Percentiles rank a stretch among this genome's conserved stretches.
Evolutionary conservation across 2,888 invertebrate genomes (phyloP).

Genomic region (Protophormia terraenovae): DNA sequence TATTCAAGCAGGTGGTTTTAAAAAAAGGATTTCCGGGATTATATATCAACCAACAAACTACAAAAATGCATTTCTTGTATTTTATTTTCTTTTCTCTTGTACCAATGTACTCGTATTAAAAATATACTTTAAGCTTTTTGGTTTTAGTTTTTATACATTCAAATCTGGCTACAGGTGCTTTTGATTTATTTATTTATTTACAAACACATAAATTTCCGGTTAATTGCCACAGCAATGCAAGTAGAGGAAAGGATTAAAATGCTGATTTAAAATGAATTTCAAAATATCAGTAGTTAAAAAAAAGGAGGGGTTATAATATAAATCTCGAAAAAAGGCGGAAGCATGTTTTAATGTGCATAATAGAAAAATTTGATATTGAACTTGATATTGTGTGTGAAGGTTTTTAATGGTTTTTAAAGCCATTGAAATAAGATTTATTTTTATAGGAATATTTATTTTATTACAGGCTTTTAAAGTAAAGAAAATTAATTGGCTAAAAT

Average conservation of each 20-base stretch:
- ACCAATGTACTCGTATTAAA: not conserved
- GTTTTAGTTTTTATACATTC: not conserved
- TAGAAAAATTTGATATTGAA: not conserved
- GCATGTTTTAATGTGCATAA: not conserved
- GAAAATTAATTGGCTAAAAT: too few species aligned
- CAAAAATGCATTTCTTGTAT: slow-evolving; percentile 32
- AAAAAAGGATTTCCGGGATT: slow-evolving; percentile 21
- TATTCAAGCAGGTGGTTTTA: not conserved
- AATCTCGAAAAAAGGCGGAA: not conserved
- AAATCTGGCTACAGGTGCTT: slow-evolving; percentile 34
- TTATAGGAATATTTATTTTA: too few species aligned
- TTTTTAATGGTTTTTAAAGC: not conserved
- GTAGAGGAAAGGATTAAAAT: not conserved
- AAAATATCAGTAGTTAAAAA: not conserved
- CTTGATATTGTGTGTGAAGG: not conserved
- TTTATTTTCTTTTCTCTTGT: not conserved
- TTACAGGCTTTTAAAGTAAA: too few species aligned
- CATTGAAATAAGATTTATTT: not conserved
- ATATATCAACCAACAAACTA: slow-evolving; percentile 8
- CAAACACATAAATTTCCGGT: slow-evolving; percentile 6
- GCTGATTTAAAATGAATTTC: not conserved
- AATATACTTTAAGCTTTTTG: slow-evolving; percentile 16
- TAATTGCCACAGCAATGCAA: slow-evolving; percentile 14
- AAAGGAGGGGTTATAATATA: not conserved
- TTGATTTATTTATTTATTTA: slow-evolving; percentile 46